Evolutionary conservation across 2,888 invertebrate genomes (phyloP).

Genomic region (Apantesis nais): DNA sequence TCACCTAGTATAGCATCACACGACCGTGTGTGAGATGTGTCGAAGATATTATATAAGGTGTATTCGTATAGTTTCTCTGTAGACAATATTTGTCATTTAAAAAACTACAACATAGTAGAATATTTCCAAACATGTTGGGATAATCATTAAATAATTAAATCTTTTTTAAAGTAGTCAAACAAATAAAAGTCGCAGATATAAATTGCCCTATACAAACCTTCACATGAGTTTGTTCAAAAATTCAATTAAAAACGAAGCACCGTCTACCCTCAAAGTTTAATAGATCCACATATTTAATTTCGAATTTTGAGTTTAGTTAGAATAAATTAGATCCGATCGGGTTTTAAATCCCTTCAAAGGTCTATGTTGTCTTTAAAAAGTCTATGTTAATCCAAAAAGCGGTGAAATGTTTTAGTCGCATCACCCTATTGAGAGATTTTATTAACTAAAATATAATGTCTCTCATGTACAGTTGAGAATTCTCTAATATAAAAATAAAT

Average conservation of each 20-base stretch:
- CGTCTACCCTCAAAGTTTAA: constrained; percentile 24
- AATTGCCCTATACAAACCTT: not conserved
- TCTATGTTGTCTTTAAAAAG: not conserved
- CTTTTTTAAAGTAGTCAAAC: not conserved
- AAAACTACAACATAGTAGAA: not conserved
- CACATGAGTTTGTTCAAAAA: constrained; percentile 27
- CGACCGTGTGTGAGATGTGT: too few relatives aligned
- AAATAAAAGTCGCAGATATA: not conserved
- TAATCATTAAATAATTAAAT: not conserved
- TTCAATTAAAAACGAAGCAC: constrained; percentile 27
- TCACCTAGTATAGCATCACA: too few relatives aligned
- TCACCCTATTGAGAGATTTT: not conserved
- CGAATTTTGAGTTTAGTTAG: constrained; percentile 25
- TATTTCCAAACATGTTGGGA: not conserved
- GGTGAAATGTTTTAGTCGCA: too few relatives aligned
- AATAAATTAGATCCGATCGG: constrained; percentile 27
- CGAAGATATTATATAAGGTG: too few relatives aligned
- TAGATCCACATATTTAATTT: constrained; percentile 27
- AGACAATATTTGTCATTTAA: not conserved
- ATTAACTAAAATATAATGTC: not conserved
- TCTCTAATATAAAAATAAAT: too few relatives aligned
- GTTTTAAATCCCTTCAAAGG: not conserved
- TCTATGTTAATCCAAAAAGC: not conserved
- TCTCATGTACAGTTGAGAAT: not conserved
- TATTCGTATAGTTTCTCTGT: too few relatives aligned